Conservation (phyloP, 2,113 vertebrate genomes). For the Pongo pygmaeus region DNA sequence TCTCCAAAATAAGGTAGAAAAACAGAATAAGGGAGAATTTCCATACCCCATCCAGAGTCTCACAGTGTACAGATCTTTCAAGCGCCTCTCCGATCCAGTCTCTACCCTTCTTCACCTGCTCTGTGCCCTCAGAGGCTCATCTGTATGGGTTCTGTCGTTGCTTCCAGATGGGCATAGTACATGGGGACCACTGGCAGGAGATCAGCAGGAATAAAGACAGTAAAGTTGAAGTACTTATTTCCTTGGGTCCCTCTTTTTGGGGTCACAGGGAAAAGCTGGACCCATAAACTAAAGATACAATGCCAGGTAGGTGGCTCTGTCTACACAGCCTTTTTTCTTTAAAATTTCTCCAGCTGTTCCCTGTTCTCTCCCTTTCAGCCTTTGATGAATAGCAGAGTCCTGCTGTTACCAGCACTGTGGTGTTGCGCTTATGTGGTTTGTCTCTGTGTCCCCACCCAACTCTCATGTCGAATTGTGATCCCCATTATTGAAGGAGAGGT, state of each 20-base stretch:
- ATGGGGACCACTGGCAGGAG: neutral
- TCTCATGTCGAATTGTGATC: too few relatives aligned
- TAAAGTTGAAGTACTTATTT: neutral
- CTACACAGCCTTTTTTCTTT: neutral
- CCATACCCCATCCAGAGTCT: neutral
- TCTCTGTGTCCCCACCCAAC: too few relatives aligned
- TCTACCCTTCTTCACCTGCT: neutral
- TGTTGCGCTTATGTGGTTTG: neutral
- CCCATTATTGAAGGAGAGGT: too few relatives aligned
- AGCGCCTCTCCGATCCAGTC: neutral
- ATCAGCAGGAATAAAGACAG: neutral
- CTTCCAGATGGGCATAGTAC: neutral
- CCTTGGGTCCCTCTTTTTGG: neutral
- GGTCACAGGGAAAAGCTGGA: neutral
- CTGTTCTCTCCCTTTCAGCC: neutral
- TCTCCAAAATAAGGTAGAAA: neutral
- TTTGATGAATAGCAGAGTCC: neutral
- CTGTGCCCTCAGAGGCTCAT: neutral
- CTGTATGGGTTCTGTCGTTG: neutral
- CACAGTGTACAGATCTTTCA: fast-evolving
- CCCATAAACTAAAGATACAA: neutral
- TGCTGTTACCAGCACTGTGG: neutral
- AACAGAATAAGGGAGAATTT: neutral
- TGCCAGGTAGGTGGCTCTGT: neutral
- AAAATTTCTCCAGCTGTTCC: neutral